These are phyloP conservation scores for Ardeotis arabs DNA, from an alignment of 2,113 vertebrate genomes.

Conservation along the genomic window DNA sequence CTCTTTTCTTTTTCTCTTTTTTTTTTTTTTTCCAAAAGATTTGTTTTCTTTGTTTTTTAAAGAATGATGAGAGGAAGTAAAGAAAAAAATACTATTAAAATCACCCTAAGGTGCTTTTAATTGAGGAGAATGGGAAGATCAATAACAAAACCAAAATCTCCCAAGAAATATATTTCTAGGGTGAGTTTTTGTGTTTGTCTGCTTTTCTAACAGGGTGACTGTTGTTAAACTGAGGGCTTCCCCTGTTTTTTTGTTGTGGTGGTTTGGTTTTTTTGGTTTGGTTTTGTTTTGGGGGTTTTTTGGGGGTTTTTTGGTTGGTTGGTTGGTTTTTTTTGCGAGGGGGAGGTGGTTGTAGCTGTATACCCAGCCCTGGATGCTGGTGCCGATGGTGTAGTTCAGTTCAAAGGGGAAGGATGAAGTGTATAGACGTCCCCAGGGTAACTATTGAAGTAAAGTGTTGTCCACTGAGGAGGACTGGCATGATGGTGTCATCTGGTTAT, in stretches of 20 bases:
- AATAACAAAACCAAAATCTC: neutral
- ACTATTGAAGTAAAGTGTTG: neutral
- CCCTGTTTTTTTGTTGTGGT: neutral
- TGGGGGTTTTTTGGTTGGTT: neutral
- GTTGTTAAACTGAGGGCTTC: neutral
- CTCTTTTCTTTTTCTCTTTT: neutral
- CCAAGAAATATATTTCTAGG: neutral
- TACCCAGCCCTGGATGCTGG: neutral
- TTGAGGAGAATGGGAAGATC: neutral
- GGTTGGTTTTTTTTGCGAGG: neutral
- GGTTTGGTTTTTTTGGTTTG: too few species aligned
- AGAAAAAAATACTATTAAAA: neutral
- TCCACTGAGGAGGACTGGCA: neutral
- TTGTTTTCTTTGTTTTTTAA: neutral
- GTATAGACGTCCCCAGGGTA: rapidly evolving
- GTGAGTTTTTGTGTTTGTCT: neutral
- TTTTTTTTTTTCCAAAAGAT: rapidly evolving
- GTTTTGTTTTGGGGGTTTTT: too few species aligned
- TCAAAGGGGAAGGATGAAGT: neutral
- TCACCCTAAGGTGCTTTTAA: neutral
- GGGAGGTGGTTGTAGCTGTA: rapidly evolving
- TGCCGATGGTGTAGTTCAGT: neutral
- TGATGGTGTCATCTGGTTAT: neutral
- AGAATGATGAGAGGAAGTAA: neutral
- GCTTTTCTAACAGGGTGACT: neutral